A percentile compares a stretch with the other conserved stretches of the same genome.
Conservation (phyloP, 1,140 invertebrate species). For the Cotesia chilonis region DNA sequence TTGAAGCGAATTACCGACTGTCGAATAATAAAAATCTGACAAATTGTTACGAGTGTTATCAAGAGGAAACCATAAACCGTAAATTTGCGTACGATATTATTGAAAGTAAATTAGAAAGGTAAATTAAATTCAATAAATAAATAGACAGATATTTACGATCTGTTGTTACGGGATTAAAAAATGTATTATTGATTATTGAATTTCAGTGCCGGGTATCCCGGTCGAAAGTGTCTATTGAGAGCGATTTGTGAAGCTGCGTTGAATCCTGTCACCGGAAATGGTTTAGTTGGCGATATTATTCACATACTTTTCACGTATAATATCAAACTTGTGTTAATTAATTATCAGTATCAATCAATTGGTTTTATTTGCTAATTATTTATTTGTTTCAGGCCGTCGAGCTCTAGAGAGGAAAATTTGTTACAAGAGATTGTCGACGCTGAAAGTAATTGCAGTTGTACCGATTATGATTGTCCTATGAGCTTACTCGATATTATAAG, state of each 20-base stretch:
- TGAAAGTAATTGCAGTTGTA: slow-evolving; percentile 59
- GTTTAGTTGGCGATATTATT: slow-evolving; percentile 61
- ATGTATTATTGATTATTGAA: slow-evolving; percentile 38
- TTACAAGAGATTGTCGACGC: slow-evolving; percentile 55
- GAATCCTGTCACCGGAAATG: slow-evolving; percentile 55
- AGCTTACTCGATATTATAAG: slow-evolving; percentile 60
- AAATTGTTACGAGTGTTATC: slow-evolving; percentile 43
- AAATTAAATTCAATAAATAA: slow-evolving; percentile 28
- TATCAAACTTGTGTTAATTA: slow-evolving; percentile 35
- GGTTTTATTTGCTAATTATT: not conserved
- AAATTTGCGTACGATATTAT: slow-evolving; percentile 54
- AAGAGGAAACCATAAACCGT: slow-evolving; percentile 51
- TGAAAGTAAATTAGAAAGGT: slow-evolving; percentile 57
- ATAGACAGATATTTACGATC: slow-evolving; percentile 6
- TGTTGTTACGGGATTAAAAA: not conserved
- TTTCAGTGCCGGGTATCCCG: slow-evolving; percentile 56
- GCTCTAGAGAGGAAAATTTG: slow-evolving; percentile 56
- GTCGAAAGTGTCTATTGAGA: slow-evolving; percentile 55
- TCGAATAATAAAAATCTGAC: slow-evolving; percentile 48
- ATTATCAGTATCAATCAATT: slow-evolving; percentile 1
- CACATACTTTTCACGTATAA: slow-evolving; percentile 63
- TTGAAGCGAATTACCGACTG: slow-evolving; percentile 62
- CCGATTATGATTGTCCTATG: slow-evolving; percentile 56
- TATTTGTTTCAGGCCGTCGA: slow-evolving; percentile 60
- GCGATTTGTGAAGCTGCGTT: slow-evolving; percentile 60